These are phyloP conservation scores for Drosophila mayri DNA, from an alignment of 1,140 invertebrate species.

Conservation along the genomic window DNA sequence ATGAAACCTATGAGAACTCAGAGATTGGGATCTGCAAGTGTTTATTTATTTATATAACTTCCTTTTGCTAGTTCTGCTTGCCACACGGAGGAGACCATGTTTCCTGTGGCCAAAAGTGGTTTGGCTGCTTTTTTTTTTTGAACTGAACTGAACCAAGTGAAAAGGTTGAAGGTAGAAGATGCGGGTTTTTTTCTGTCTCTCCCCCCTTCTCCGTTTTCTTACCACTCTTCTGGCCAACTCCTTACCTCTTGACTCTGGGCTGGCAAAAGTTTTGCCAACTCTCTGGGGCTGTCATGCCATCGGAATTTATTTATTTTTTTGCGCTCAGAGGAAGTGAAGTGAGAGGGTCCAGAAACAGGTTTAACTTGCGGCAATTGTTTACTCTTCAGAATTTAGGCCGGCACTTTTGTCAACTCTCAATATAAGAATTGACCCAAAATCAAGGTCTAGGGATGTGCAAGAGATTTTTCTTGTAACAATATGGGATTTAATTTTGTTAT, in stretches of 20 bases:
- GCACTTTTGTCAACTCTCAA: constrained; percentile 57
- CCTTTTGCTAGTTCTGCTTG: constrained; percentile 37
- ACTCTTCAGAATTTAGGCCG: constrained; percentile 77
- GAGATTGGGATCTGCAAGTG: constrained; percentile 18
- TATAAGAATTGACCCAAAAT: constrained; percentile 60
- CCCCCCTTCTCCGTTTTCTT: constrained; percentile 4
- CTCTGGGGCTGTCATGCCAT: constrained; percentile 70
- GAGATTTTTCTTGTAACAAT: background rate
- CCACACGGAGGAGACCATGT: constrained; percentile 32
- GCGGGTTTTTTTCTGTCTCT: constrained; percentile 10
- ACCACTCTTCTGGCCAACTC: constrained; percentile 34
- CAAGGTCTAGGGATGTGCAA: background rate
- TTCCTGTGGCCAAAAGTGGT: constrained; percentile 52
- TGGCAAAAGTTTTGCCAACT: constrained; percentile 66
- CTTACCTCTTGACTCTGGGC: constrained; percentile 52
- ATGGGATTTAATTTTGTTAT: background rate
- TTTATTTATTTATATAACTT: constrained; percentile 36
- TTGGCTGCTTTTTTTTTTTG: constrained; percentile 39
- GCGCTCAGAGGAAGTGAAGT: constrained; percentile 30
- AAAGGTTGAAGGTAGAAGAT: constrained; percentile 74
- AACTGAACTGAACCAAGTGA: constrained; percentile 38
- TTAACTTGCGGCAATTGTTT: constrained; percentile 63
- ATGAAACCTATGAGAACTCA: constrained; percentile 20
- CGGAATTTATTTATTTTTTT: constrained; percentile 57
- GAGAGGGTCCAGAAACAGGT: constrained; percentile 60